phyloP scores from a whole-genome alignment of 2,113 vertebrate species.

The Varanus salvator region DNA sequence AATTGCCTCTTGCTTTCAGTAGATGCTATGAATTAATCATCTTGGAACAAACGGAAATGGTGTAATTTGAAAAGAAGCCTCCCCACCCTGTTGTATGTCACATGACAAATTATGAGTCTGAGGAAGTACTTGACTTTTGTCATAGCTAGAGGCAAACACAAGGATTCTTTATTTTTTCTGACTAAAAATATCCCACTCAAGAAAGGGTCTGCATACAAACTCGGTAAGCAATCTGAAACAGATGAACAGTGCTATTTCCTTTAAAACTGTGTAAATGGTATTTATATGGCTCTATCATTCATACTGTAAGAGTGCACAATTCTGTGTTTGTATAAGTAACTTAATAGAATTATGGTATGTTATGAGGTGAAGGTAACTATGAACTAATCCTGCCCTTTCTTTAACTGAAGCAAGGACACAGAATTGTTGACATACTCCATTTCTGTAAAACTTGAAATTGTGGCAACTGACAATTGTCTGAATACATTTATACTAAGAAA shows the following conservation, averaged over 20 bases:
- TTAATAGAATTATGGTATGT: background rate
- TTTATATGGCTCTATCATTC: background rate
- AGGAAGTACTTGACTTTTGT: background rate
- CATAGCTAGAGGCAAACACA: background rate
- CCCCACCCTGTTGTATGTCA: background rate
- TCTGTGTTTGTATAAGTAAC: background rate
- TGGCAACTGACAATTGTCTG: background rate
- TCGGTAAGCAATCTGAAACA: slow-evolving; percentile 15
- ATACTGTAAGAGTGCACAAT: background rate
- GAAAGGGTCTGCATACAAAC: background rate
- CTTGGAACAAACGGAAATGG: background rate
- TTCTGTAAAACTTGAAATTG: background rate
- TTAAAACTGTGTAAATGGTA: background rate
- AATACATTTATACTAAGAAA: background rate
- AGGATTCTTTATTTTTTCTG: background rate
- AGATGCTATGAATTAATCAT: background rate
- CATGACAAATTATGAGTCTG: background rate
- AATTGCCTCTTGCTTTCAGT: background rate
- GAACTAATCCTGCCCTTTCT: background rate
- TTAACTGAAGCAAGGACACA: background rate
- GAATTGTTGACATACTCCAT: background rate
- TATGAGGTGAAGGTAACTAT: background rate
- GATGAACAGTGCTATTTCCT: background rate
- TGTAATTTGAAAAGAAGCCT: background rate
- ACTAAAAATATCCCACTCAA: background rate